Percentiles rank a stretch among this genome's conserved stretches.
These are phyloP conservation scores for Brachionus paranguensis DNA, from an alignment of 1,140 invertebrate genomes.

Conservation along the genomic window DNA sequence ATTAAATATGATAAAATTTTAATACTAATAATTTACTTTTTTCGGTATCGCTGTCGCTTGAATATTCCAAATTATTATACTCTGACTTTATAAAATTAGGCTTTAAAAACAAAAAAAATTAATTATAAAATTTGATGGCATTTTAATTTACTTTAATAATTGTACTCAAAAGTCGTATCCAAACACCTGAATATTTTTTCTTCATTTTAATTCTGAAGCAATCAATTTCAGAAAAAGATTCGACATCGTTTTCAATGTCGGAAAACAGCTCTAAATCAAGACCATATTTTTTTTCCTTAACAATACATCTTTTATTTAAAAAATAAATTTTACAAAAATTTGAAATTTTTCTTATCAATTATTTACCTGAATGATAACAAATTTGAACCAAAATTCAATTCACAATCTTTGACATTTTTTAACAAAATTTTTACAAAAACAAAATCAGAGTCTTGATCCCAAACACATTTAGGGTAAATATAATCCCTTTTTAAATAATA, in stretches of 20 bases:
- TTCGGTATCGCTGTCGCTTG: neutral
- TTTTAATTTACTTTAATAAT: neutral
- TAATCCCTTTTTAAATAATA: neutral
- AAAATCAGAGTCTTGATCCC: neutral
- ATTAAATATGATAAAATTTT: neutral
- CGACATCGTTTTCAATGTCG: neutral
- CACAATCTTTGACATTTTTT: neutral
- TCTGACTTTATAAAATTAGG: constrained; percentile 26
- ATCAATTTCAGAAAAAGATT: neutral
- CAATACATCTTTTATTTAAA: neutral
- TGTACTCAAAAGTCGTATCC: neutral
- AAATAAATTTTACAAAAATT: neutral
- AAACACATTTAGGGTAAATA: neutral
- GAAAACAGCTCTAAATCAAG: constrained; percentile 12
- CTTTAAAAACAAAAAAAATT: neutral
- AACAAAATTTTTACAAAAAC: neutral
- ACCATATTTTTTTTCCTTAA: neutral
- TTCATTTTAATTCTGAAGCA: neutral
- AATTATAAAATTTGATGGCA: neutral
- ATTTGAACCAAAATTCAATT: neutral
- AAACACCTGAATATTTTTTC: neutral
- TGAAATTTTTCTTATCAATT: neutral
- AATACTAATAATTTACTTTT: neutral
- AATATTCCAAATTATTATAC: neutral
- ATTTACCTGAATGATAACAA: neutral